Percentiles rank a stretch among this genome's conserved stretches.
These are phyloP conservation scores for Poecilia wingei DNA, from an alignment of 2,797 vertebrate species.

Conservation along the genomic window DNA sequence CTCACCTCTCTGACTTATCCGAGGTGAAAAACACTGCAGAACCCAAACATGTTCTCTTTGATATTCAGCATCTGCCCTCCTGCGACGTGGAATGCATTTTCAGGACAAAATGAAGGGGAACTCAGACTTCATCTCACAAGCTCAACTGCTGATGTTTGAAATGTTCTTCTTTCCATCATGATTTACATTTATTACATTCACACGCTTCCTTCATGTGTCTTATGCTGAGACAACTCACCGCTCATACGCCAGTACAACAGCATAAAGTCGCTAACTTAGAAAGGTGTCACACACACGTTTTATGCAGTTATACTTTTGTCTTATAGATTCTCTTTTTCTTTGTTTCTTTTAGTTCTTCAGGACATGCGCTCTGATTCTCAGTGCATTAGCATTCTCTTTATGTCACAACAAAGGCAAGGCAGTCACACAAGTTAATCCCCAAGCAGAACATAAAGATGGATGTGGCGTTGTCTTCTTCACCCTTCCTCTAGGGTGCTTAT, in stretches of 20 bases:
- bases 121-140: neutral
- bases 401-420: neutral
- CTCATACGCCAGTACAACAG: neutral
- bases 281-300: neutral
- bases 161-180: neutral
- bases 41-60: slow-evolving; percentile 26
- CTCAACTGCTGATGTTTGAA: neutral
- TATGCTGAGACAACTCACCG: neutral
- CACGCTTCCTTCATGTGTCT: neutral
- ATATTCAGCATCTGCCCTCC: slow-evolving; percentile 17
- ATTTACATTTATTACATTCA: neutral
- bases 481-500: neutral
- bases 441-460: neutral
- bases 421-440: neutral
- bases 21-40: slow-evolving; percentile 6
- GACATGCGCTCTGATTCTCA: slow-evolving; percentile 4
- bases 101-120: slow-evolving; percentile 9
- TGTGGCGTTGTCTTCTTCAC: slow-evolving; percentile 3
- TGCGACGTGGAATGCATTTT: slow-evolving; percentile 22
- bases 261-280: neutral
- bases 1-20: slow-evolving; percentile 6
- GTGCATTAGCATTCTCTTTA: slow-evolving; percentile 1
- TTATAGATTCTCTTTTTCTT: neutral
- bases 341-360: neutral
- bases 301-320: neutral